Base-by-base conservation (phyloP, 2,113 vertebrate genomes). In the Castor canadensis region DNA sequence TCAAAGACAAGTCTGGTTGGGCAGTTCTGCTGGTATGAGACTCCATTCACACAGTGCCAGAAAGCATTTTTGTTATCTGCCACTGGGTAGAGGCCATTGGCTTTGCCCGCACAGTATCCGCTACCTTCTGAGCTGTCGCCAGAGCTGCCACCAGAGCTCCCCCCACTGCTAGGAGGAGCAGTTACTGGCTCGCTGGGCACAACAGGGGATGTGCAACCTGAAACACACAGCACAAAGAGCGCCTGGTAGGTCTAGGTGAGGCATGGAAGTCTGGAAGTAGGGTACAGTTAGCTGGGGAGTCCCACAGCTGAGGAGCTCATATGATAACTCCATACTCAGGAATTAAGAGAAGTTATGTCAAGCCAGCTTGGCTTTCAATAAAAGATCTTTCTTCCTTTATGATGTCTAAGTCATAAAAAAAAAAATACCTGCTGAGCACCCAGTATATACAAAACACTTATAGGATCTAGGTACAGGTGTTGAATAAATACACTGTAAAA, bases 21-120 rank as follows among this genome's bases (percentile, higher is more conserved):
- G 35, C 98, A 98, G 43, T 96, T 71, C 88, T 98, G 52, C 49
- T 22, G 0, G 0, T 97, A 98, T 24, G 96, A 98, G 8, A 80
- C 0, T 1, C 98, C 98, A 43, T 98, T 92, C 22, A 38, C 0
- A 13, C 98, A 99, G 56, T 77, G 89, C 97, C 98, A 98, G 98
- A 98, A 99, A 28, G 80, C 85, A 80, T 98, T 98, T 45, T 60
- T 98, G 97, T 98, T 98, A 69, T 67, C 47, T 17, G 97, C 95
- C 71, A 99, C 97, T 0, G 98, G 97, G 40, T 98, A 99, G 72
- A 99, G 10, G 15, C 98, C 98, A 0, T 98, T 96, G 45, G 98
- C 13, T 97, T 99, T 99, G 69, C 97, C 97, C 10, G 98, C 97
- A 7, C 98, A 99, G 98, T 99, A 99, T 0, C 94, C 96, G 8